Evolutionary conservation across 2,797 vertebrate species (phyloP).

Genomic region (Acanthurus lineatus): DNA sequence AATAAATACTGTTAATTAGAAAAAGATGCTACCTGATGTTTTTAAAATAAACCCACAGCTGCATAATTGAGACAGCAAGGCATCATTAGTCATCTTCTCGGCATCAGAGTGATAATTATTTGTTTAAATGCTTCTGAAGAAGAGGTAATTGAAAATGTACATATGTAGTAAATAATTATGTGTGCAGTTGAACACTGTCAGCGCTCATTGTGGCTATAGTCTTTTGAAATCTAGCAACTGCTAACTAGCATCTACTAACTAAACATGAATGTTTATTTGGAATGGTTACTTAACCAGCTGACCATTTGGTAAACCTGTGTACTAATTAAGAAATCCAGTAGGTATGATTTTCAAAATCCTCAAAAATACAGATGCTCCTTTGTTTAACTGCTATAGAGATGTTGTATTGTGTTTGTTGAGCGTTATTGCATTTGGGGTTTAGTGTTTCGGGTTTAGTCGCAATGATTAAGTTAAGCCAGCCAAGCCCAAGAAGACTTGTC

Average conservation of each 20-base stretch:
- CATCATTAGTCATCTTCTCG: not conserved
- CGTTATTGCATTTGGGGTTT: no score
- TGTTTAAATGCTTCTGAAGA: not conserved
- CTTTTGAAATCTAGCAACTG: not conserved
- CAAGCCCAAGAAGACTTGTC: no score
- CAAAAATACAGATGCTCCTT: no score
- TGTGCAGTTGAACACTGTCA: no score
- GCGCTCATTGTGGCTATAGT: not conserved
- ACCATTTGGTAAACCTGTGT: no score
- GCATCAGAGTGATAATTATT: not conserved
- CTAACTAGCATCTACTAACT: not conserved
- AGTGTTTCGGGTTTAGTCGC: no score
- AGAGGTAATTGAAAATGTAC: not conserved
- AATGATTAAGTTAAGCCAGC: no score
- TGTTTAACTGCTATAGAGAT: no score
- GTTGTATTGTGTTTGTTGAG: no score
- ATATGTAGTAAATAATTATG: not conserved
- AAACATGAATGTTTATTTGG: not conserved
- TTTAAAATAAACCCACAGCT: not conserved
- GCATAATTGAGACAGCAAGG: not conserved
- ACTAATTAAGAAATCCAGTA: no score
- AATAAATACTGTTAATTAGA: not conserved
- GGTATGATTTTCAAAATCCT: no score
- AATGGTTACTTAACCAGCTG: not conserved
- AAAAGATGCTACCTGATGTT: not conserved